These are phyloP conservation scores for Leptarthrus brevirostris DNA, from an alignment of 2,888 invertebrate species.

Conservation along the genomic window DNA sequence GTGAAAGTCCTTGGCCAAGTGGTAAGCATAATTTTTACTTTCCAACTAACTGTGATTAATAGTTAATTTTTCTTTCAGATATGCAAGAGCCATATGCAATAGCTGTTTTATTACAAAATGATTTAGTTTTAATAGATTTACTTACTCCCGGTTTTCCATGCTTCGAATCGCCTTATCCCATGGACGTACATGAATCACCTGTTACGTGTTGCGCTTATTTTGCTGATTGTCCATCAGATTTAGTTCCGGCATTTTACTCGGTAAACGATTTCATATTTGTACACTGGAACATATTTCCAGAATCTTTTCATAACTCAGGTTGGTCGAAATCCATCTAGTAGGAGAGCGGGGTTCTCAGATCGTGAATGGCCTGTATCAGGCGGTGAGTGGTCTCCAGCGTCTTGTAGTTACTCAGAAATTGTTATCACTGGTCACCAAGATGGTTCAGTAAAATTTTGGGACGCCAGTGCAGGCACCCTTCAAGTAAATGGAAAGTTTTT, in stretches of 20 bases:
- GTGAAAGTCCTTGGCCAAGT: slow-evolving; percentile 93
- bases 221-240: slow-evolving; percentile 97
- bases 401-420: slow-evolving; percentile 97
- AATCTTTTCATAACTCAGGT: slow-evolving; percentile 64
- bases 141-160: slow-evolving; percentile 96
- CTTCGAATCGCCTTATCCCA: slow-evolving; percentile 99
- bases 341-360: slow-evolving; percentile 88
- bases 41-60: neutral
- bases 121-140: slow-evolving; percentile 97
- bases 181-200: slow-evolving; percentile 99
- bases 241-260: slow-evolving; percentile 98
- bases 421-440: slow-evolving; percentile 99
- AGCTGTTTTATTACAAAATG: slow-evolving; percentile 96
- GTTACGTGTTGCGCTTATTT: slow-evolving; percentile 97
- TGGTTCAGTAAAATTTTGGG: slow-evolving; percentile 99
- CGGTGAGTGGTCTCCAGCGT: slow-evolving; percentile 95
- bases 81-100: slow-evolving; percentile 98
- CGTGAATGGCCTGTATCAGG: slow-evolving; percentile 97
- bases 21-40: slow-evolving; percentile 71
- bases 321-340: slow-evolving; percentile 77
- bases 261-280: slow-evolving; percentile 63
- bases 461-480: slow-evolving; percentile 94
- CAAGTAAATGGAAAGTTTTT: slow-evolving; percentile 69
- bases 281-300: too few relatives aligned
- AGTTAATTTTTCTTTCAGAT: slow-evolving; percentile 72